Conservation (phyloP, 2,797 vertebrate genomes). For the Picus viridis region DNA sequence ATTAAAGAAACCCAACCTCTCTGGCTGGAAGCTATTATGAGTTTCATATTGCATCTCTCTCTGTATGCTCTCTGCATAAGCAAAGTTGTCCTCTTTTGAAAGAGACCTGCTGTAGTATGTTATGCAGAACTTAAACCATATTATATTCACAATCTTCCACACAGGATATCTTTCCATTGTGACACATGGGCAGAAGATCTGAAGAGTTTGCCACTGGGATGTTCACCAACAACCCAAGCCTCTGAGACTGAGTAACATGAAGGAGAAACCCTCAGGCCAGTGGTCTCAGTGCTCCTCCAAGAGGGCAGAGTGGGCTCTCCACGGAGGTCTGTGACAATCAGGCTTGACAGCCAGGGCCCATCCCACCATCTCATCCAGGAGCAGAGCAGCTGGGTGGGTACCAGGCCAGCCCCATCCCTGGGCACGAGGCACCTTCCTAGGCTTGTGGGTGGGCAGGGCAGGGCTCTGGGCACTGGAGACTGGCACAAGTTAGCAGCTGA, state of each 20-base stretch:
- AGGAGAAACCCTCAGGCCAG: neutral
- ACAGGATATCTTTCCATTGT: rapidly evolving
- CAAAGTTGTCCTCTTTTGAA: neutral
- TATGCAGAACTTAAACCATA: neutral
- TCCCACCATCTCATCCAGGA: neutral
- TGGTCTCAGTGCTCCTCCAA: too few species aligned
- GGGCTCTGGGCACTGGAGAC: neutral
- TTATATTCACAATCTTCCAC: neutral
- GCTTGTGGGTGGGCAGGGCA: rapidly evolving
- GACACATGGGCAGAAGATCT: neutral
- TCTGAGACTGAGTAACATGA: neutral
- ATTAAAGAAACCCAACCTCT: constrained; percentile 4
- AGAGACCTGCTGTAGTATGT: neutral
- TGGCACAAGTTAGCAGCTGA: neutral
- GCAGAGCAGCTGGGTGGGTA: too few species aligned
- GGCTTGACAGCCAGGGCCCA: rapidly evolving
- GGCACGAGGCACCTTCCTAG: neutral
- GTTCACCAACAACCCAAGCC: rapidly evolving
- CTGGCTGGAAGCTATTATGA: neutral
- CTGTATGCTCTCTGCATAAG: neutral
- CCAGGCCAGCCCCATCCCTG: neutral
- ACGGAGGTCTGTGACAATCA: neutral
- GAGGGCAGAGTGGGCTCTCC: rapidly evolving
- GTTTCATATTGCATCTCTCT: neutral
- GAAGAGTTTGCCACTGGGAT: rapidly evolving